Evolutionary conservation across 2,888 invertebrate species (phyloP).

Genomic region (Muschampia plurimacula): DNA sequence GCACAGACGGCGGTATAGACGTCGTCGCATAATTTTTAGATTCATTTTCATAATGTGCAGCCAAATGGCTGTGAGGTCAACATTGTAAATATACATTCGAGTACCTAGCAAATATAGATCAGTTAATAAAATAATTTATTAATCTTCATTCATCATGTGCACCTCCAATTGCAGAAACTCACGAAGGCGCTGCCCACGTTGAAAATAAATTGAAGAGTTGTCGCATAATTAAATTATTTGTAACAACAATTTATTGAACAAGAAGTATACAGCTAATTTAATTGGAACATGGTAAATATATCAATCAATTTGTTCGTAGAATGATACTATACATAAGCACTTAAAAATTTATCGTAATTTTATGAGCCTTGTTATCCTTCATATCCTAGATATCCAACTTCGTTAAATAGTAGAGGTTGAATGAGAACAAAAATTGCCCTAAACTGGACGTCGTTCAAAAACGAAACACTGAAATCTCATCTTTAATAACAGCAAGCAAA

Average conservation of each 20-base stretch:
- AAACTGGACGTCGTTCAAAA: no score
- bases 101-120: constrained; percentile 18
- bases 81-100: constrained; percentile 50
- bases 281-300: neutral
- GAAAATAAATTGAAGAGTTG: constrained; percentile 12
- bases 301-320: neutral
- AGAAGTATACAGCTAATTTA: neutral
- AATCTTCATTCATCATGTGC: constrained; percentile 23
- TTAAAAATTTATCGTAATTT: no score
- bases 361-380: no score
- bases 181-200: constrained; percentile 22
- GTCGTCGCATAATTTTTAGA: constrained; percentile 78
- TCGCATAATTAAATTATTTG: constrained; percentile 16
- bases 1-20: constrained; percentile 74
- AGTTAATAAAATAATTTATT: constrained; percentile 10
- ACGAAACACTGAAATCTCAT: no score
- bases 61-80: constrained; percentile 76
- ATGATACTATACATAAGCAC: no score
- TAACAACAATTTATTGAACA: constrained; percentile 13
- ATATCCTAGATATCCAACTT: no score
- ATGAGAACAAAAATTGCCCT: no score
- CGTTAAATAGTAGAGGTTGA: no score
- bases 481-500: no score
- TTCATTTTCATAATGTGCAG: constrained; percentile 84
- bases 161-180: neutral